Conservation (phyloP, 37 sponge, comb jelly and placozoan species). For the Tethya wilhelma region DNA sequence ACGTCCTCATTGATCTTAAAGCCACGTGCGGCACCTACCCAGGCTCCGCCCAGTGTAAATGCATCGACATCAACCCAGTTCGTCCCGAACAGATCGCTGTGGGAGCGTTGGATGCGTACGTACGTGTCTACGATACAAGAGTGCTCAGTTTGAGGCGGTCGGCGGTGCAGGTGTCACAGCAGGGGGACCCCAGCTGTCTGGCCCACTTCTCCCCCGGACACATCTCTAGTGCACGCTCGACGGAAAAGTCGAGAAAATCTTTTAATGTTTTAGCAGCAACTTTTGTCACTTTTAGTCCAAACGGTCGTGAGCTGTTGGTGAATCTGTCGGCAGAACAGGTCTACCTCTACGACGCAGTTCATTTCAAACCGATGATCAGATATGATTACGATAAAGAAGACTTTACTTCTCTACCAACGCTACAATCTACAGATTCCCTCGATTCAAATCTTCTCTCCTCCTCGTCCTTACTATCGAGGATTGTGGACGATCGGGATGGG, state of each 20-base stretch:
- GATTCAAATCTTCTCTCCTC: neutral
- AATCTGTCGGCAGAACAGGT: constrained; percentile 84
- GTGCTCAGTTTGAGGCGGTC: constrained; percentile 41
- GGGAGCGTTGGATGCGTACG: constrained; percentile 82
- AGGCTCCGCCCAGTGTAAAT: constrained; percentile 75
- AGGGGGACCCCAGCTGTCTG: constrained; percentile 46
- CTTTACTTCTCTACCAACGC: constrained; percentile 11
- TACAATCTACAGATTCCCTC: neutral
- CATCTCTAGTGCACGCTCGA: constrained; percentile 1
- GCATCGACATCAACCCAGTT: constrained; percentile 83
- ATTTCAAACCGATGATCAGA: constrained; percentile 8
- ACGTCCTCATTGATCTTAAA: constrained; percentile 73
- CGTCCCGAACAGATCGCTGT: constrained; percentile 84
- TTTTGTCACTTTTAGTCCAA: constrained; percentile 74
- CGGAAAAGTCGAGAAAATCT: neutral
- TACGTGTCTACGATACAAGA: constrained; percentile 88
- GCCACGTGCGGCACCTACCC: neutral
- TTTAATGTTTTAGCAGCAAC: constrained; percentile 81
- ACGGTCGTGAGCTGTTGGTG: constrained; percentile 83
- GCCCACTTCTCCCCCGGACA: constrained; percentile 68
- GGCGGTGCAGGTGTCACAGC: neutral
- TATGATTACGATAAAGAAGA: constrained; percentile 28
- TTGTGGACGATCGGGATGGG: too few species aligned
- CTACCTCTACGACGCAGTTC: constrained; percentile 66
- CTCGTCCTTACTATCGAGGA: neutral